Evolutionary conservation across 2,888 invertebrate species (phyloP).

Genomic region (Trichopoda pennipes): DNA sequence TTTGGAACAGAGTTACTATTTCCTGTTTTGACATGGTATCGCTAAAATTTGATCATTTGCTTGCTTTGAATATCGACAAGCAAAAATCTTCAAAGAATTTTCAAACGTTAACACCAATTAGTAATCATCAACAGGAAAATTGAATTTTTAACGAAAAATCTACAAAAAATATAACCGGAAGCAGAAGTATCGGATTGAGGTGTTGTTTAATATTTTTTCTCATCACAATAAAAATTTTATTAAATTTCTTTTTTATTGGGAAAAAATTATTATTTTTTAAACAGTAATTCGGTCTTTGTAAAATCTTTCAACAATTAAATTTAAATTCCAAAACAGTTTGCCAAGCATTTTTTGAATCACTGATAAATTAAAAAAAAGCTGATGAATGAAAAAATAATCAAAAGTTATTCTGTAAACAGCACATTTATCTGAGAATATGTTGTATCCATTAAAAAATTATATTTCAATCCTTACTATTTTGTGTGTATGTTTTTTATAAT

Average conservation of each 20-base stretch:
- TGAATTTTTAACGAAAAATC: neutral
- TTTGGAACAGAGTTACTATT: neutral
- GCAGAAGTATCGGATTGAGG: neutral
- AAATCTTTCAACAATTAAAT: neutral
- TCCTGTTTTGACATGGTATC: neutral
- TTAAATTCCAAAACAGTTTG: neutral
- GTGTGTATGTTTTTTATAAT: conserved; percentile 3
- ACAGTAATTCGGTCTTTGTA: conserved; percentile 29
- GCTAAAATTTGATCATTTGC: neutral
- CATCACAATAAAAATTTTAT: neutral
- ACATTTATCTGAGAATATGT: too few species aligned
- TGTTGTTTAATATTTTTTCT: neutral
- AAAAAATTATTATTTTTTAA: conserved; percentile 1
- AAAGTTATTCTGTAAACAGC: neutral
- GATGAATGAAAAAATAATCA: neutral
- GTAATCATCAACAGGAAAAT: neutral
- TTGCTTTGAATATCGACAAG: neutral
- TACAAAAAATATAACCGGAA: neutral
- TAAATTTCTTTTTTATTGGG: neutral
- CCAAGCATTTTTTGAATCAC: neutral
- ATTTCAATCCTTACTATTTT: conserved; percentile 10
- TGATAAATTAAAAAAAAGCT: too few species aligned
- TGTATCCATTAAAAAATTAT: too few species aligned
- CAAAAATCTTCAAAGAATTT: neutral
- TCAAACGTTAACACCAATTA: too few species aligned